Evolutionary conservation across 2,797 vertebrate species (phyloP), one percentile per base, ranked within the genome.

Genomic region (Intellagama lesueurii): DNA sequence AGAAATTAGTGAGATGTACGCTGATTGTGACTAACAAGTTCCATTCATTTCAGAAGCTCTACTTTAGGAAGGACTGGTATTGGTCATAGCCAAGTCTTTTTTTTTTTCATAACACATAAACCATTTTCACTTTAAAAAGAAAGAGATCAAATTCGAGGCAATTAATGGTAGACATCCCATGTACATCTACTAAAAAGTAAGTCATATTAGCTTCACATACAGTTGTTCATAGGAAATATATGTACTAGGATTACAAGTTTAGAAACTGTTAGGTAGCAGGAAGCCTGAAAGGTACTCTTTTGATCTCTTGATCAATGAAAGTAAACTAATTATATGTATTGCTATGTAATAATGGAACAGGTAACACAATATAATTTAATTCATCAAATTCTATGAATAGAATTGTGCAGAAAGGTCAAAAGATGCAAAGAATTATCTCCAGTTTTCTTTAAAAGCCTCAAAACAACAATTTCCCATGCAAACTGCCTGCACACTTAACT

Each of bases 71-170:
- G 60, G 60, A 64, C 19, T 64, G 60, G 60, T 11, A 64, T 28
- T 68, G 44, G 68, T 49, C 85, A 11, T 49, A 19, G n/a, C 35
- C 6, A 60, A n/a, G 5, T 81, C 24, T 81, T 81, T 60, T 56
- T 52, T 76, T 47, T 22, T 89, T 91, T 89, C 87, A 64, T 64
- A 68, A 7, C 89, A 66, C 8, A 70, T 24, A 49, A 8, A 12
- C 9, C 16, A 80, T 81, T 83, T 52, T 90, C 68, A 92, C 17
- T 44, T 32, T 24, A 78, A 84, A 72, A 84, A 83, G 11, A 89
- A 64, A 8, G 28, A 81, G 6, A 81, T 86, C 81, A 64, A 82
- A 32, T 75, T 90, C 56, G 30, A 75, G 47, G 35, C 9, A 90
- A 92, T 3, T 73, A 73, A 30, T 32, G 32, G 4, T 30, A 40